These are phyloP conservation scores for Porphyrio hochstetteri DNA, from an alignment of 2,113 vertebrate species.

Conservation along the genomic window DNA sequence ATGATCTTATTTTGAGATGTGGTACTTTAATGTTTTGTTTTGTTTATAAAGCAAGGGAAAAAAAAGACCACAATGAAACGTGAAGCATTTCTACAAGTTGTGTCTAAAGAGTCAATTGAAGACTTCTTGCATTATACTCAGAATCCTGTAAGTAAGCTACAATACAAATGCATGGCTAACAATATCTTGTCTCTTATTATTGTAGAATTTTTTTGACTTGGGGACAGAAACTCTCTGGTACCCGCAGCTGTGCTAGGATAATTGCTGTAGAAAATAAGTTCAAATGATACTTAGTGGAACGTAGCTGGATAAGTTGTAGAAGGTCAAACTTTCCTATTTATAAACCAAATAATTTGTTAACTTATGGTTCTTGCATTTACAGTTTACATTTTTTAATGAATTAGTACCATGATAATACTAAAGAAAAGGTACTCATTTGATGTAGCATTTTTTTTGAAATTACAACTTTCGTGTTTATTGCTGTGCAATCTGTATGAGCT, in stretches of 20 bases:
- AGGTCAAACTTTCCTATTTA: not conserved
- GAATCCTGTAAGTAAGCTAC: constrained; percentile 82
- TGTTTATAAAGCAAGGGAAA: not conserved
- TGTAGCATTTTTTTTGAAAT: not conserved
- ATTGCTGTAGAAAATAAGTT: not conserved
- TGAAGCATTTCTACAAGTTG: constrained; percentile 79
- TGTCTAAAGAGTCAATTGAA: constrained; percentile 76
- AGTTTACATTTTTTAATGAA: not conserved
- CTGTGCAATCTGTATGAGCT: not conserved
- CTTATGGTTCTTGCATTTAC: not conserved
- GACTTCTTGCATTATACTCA: constrained; percentile 84
- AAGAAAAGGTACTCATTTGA: not conserved
- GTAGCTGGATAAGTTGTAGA: not conserved
- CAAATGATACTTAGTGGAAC: not conserved
- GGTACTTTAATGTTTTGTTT: not conserved
- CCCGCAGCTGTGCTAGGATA: not conserved
- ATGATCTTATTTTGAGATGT: not conserved
- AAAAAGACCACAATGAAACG: constrained; percentile 78
- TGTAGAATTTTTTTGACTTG: not conserved
- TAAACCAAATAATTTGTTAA: not conserved
- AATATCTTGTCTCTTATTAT: not conserved
- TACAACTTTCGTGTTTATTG: not conserved
- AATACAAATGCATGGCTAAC: fast-evolving
- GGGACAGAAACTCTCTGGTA: not conserved
- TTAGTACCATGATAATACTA: not conserved